Evolutionary conservation across 2,113 vertebrate genomes (phyloP).

Genomic region (Pimephales promelas): DNA sequence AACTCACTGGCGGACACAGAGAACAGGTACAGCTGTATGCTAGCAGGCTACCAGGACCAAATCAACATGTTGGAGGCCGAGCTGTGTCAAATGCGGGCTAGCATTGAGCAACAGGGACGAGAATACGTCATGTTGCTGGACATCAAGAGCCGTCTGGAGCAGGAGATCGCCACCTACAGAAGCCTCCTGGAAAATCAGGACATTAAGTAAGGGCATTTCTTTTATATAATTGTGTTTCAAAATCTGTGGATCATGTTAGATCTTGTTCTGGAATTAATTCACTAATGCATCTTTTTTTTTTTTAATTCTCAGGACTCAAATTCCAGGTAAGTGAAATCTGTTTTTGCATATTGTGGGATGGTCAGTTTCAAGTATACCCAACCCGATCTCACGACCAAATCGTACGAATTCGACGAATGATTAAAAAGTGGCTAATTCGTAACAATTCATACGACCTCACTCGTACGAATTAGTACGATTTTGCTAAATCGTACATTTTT

Average conservation of each 20-base stretch:
- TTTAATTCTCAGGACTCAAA: constrained; percentile 58
- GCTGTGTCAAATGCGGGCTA: constrained; percentile 67
- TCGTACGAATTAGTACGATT: too few relatives aligned
- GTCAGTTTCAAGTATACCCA: background rate
- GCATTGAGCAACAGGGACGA: constrained; percentile 75
- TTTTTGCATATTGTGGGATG: background rate
- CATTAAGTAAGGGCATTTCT: constrained; percentile 63
- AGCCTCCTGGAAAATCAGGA: constrained; percentile 78
- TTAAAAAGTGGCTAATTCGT: too few relatives aligned
- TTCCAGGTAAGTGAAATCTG: constrained; percentile 55
- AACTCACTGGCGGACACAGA: constrained; percentile 78
- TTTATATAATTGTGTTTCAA: background rate
- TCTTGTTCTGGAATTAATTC: background rate
- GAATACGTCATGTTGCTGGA: constrained; percentile 78
- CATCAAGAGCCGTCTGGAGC: constrained; percentile 79
- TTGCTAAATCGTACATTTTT: too few relatives aligned
- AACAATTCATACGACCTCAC: too few relatives aligned
- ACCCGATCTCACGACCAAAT: too few relatives aligned
- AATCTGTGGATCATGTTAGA: background rate
- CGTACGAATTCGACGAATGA: too few relatives aligned
- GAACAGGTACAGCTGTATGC: constrained; percentile 72
- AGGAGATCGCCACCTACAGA: constrained; percentile 81
- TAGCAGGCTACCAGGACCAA: constrained; percentile 70
- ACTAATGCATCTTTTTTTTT: constrained; percentile 11
- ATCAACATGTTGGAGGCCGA: constrained; percentile 77